Base-by-base conservation (phyloP, 2,113 vertebrate species). In the Datnioides undecimradiatus region DNA sequence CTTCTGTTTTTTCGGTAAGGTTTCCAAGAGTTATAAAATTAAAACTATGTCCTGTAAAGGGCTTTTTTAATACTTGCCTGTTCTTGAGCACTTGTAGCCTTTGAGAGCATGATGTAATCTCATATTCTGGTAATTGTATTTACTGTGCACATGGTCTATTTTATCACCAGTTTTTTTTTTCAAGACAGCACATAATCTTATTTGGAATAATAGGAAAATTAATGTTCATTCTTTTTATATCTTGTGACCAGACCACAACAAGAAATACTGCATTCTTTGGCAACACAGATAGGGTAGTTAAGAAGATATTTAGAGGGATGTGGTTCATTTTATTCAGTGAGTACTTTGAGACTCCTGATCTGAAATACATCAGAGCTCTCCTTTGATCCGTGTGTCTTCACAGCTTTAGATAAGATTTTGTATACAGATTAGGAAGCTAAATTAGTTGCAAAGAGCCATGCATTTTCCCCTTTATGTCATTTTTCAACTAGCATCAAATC, bases 121-220 rank as follows among this genome's bases (percentile, higher is more conserved):
- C n/a, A 76, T 23, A 29, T 67, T 76, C 70, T 17, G 23, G 2
- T 89, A 58, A 82, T 58, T 66, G 36, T 7, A 85, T 81, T 57
- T 46, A 7, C 58, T 49, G 21, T 75, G 7, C 41, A 36, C 76
- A 72, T 70, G 16, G 49, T 76, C 6, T 60, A 10, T 63, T 84
- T 65, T 69, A 25, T 73, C 14, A 8, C 13, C 60, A 25, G 43
- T n/a, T 64, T 69, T 36, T 46, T 73, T 62, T 70, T 43, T 17
- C 12, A 67, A 67, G 33, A 1, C 41, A 55, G 33, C 40, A 34
- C 19, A 33, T 87, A 79, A 90, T 88, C 75, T 10, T 16, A 77
- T 92, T 88, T 82, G 34, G 51, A 72, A 58, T 75, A 84, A 78
- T 66, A n/a, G 76, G 54, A 81, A 62, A 52, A 60, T 41, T 3